Base-by-base conservation (phyloP, 2,888 invertebrate genomes). In the Junonia oenone region DNA sequence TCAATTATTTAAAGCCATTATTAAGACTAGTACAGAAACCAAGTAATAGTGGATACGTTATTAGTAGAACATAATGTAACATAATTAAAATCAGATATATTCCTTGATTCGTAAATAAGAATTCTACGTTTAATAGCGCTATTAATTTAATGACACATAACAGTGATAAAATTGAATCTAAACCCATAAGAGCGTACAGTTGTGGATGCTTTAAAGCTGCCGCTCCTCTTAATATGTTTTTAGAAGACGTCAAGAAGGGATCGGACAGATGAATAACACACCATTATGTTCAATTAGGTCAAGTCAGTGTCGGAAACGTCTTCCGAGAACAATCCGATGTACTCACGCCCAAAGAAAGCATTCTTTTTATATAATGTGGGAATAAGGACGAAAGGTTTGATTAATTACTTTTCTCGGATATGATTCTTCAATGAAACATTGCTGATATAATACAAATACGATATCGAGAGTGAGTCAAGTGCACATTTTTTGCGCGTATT, bases 281-380 rank as follows among this genome's bases (percentile, higher is more conserved):
- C 82, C 78, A 88, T 90, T 89, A 90, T 88, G 83, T 85, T 83
- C 85, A 90, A 90, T 88, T 88, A 82, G 89, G 89, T 88, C 88
- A 90, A 80, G 81, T 71, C 80, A 72, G 78, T 79, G 79, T 78
- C 83, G 76, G 86, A 75, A 76, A 81, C 69, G 70, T 76, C 74
- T 84, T 81, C 80, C 72, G 77, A 86, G 88, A 88, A 89, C 86
- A 88, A 87, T 86, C 85, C 76, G 52, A 63, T 68, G 72, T 81
- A 85, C 83, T 83, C 84, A 87, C 81, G 83, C 83, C 77, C 81
- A 75, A 75, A 83, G 81, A 80, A 81, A 76, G 81, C 87, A 87
- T 88, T 84, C 83, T 88, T 83, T 84, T 75, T 81, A 85, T 85
- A 82, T 79, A 81, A 80, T 78, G 76, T 78, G 73, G 11, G 17